These are phyloP conservation scores for Bucorvus abyssinicus DNA, from an alignment of 2,797 vertebrate genomes.

Conservation along the genomic window DNA sequence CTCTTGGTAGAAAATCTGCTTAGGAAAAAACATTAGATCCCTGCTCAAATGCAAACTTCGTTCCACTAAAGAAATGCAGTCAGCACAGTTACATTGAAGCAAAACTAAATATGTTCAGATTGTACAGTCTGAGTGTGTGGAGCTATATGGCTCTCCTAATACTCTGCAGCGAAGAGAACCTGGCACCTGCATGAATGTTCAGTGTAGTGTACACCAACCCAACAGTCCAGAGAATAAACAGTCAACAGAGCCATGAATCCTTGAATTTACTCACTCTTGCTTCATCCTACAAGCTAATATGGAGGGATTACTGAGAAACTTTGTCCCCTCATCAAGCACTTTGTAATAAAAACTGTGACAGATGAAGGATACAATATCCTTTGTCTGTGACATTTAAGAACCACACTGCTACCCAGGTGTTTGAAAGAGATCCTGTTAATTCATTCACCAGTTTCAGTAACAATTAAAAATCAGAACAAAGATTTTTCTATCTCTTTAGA, in stretches of 20 bases:
- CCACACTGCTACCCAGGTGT: background rate
- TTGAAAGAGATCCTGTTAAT: background rate
- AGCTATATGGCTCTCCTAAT: background rate
- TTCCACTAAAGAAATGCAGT: background rate
- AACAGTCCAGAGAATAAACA: background rate
- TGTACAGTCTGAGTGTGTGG: background rate
- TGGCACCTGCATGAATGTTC: background rate
- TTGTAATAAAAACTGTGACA: slow-evolving; percentile 4
- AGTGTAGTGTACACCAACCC: background rate
- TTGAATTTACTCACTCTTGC: background rate
- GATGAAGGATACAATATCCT: background rate
- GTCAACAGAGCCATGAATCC: background rate
- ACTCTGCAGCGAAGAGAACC: background rate
- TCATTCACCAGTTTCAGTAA: background rate
- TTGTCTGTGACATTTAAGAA: slow-evolving; percentile 5
- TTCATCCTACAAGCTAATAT: background rate
- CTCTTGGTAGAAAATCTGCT: background rate
- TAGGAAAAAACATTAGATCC: background rate
- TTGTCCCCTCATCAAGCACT: background rate
- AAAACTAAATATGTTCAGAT: background rate
- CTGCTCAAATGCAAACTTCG: background rate
- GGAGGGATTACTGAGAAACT: background rate
- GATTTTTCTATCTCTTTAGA: background rate
- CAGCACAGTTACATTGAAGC: background rate
- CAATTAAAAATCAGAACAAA: background rate